phyloP scores from a whole-genome alignment of 1,140 invertebrate species.

The Copidosoma floridanum region DNA sequence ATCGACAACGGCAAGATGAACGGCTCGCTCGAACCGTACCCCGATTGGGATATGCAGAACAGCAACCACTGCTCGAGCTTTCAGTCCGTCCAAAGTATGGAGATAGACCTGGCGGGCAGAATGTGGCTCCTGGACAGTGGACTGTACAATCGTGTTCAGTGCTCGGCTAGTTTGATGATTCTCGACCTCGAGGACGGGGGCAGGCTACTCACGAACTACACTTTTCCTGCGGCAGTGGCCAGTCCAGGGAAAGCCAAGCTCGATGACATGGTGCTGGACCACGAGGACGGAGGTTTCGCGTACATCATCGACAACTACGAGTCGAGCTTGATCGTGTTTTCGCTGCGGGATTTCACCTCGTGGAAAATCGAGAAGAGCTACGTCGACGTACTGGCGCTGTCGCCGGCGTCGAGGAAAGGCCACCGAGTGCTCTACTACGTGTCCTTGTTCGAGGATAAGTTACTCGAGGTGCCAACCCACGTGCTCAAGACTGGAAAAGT shows the following conservation, averaged over 20 bases:
- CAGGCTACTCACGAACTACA: slow-evolving; percentile 41
- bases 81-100: slow-evolving; percentile 66
- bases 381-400: slow-evolving; percentile 62
- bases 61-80: slow-evolving; percentile 59
- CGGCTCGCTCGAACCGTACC: too few species aligned
- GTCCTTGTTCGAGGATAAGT: too few species aligned
- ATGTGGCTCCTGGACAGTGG: slow-evolving; percentile 68
- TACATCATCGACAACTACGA: slow-evolving; percentile 64
- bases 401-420: too few species aligned
- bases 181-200: slow-evolving; percentile 61
- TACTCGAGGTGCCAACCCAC: too few species aligned
- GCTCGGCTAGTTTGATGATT: slow-evolving; percentile 63
- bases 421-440: too few species aligned
- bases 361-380: slow-evolving; percentile 67
- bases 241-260: slow-evolving; percentile 57
- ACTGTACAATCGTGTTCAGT: slow-evolving; percentile 54
- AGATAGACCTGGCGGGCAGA: too few species aligned
- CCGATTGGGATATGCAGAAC: slow-evolving; percentile 62
- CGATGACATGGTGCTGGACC: slow-evolving; percentile 65
- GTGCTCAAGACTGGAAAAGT: too few species aligned
- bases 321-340: slow-evolving; percentile 65
- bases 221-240: slow-evolving; percentile 55
- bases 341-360: slow-evolving; percentile 57
- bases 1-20: too few species aligned
- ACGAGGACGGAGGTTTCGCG: slow-evolving; percentile 61